Base-by-base conservation (phyloP, 2,888 invertebrate species). In the Lottia scabra region DNA sequence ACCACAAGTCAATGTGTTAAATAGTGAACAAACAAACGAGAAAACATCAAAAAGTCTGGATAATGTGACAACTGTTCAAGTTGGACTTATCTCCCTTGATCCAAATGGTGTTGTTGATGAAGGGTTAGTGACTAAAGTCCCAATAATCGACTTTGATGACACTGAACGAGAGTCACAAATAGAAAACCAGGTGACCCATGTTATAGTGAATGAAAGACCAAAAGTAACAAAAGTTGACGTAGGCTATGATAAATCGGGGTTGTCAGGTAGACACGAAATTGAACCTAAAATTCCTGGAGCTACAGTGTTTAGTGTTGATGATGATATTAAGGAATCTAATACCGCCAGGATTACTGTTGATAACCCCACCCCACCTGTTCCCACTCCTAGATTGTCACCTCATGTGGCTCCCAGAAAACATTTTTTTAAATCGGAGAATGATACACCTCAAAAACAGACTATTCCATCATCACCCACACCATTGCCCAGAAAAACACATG, bases 311-410 rank as follows among this genome's bases (percentile, higher is more conserved):
- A 64, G 43, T 63, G 63, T 72, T 64, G 68, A 56, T 48, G 19
- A 19, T 19, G 63, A 62, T 63, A 15, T 27, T n/a, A 30, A 45
- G 10, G 10, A 65, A n/a, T 19, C 46, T 48, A 56, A 56, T 45
- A 44, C 70, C 15, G 65, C 72, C 26, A 64, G 56, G 38, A 75
- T 75, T 23, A 38, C 65, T 45, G 65, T 72, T 27, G 72, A 72
- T 65, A 72, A 64, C 62, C 68, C 65, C 48, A 48, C 56, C n/a
- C 30, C 30, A 12, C 68, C 65, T 44, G 46, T 56, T 16, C 30
- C 30, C 6, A 23, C 56, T 4, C 56, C 56, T 56, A 56, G 23
- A 56, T 56, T 56, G 23, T 56, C 56, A 10, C 56, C 56, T 23
- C 19, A 23, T 19, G 43, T n/a, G 19, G 23, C 19, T 16, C 66